These are phyloP conservation scores for Byasa hedistus DNA, from an alignment of 2,888 invertebrate genomes.

Conservation along the genomic window DNA sequence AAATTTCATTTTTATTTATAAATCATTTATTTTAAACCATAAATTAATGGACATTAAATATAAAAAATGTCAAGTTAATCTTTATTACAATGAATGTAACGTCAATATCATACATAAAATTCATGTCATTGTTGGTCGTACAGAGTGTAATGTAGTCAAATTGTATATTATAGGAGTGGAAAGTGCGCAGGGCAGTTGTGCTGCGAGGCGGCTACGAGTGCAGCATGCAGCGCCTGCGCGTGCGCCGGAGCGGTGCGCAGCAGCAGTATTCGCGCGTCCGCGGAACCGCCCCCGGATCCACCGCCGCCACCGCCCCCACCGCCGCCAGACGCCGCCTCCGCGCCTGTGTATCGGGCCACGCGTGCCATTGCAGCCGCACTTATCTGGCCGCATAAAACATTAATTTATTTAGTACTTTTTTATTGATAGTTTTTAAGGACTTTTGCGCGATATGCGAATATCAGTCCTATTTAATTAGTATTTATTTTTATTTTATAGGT, in stretches of 20 bases:
- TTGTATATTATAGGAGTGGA: conserved; percentile 44
- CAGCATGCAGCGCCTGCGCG: conserved; percentile 52
- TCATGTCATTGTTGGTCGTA: too few relatives aligned
- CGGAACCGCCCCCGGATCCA: conserved; percentile 21
- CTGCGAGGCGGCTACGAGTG: conserved; percentile 51
- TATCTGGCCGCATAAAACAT: conserved; percentile 41
- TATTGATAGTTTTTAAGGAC: too few relatives aligned
- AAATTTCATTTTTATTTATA: too few relatives aligned
- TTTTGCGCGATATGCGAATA: too few relatives aligned
- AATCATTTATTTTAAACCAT: too few relatives aligned
- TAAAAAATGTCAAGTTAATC: too few relatives aligned
- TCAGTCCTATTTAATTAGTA: too few relatives aligned
- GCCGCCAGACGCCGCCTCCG: conserved; percentile 30
- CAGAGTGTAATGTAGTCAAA: not conserved
- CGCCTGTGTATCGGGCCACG: conserved; percentile 68
- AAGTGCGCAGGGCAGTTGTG: conserved; percentile 57
- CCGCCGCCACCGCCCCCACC: conserved; percentile 13
- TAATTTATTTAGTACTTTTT: too few relatives aligned
- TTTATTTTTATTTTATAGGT: too few relatives aligned
- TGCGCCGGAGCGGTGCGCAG: conserved; percentile 47
- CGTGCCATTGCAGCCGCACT: conserved; percentile 66
- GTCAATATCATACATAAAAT: too few relatives aligned
- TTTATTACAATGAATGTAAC: too few relatives aligned
- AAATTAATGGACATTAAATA: too few relatives aligned
- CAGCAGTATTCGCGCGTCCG: conserved; percentile 44